phyloP scores from a whole-genome alignment of 2,113 vertebrate genomes.

The Myiozetetes cayanensis region DNA sequence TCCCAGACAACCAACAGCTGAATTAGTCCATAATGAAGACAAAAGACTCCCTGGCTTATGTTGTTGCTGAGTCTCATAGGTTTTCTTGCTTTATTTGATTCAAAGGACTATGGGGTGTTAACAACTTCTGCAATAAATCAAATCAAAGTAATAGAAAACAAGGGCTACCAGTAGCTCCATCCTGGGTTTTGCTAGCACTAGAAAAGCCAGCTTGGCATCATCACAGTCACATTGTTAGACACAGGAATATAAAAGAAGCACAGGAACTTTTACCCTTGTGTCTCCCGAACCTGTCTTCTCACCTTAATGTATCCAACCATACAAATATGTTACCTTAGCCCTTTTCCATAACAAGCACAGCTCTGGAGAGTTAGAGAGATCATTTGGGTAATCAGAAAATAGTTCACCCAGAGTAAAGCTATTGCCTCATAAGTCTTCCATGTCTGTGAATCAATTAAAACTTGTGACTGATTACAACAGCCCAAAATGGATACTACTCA shows the following conservation, averaged over 20 bases:
- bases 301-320: not conserved
- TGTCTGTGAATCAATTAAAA: not conserved
- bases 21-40: slow-evolving; percentile 61
- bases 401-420: not conserved
- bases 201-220: not conserved
- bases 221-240: not conserved
- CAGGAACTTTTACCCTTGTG: not conserved
- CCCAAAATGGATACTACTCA: not conserved
- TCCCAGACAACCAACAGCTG: slow-evolving; percentile 54
- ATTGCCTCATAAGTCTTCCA: not conserved
- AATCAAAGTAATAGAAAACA: slow-evolving; percentile 64
- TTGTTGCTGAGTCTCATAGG: slow-evolving; percentile 53
- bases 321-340: not conserved
- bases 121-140: slow-evolving; percentile 69
- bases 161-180: slow-evolving; percentile 36
- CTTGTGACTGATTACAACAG: not conserved
- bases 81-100: slow-evolving; percentile 46
- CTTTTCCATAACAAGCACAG: not conserved
- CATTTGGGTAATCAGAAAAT: not conserved
- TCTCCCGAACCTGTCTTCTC: not conserved
- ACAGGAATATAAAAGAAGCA: not conserved
- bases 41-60: slow-evolving; percentile 37
- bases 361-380: not conserved
- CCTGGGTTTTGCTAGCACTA: not conserved
- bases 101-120: slow-evolving; percentile 56